Evolutionary conservation across 2,888 invertebrate species (phyloP), one percentile per base, ranked within the genome.

Genomic region (Pachliopta kotzebuea): DNA sequence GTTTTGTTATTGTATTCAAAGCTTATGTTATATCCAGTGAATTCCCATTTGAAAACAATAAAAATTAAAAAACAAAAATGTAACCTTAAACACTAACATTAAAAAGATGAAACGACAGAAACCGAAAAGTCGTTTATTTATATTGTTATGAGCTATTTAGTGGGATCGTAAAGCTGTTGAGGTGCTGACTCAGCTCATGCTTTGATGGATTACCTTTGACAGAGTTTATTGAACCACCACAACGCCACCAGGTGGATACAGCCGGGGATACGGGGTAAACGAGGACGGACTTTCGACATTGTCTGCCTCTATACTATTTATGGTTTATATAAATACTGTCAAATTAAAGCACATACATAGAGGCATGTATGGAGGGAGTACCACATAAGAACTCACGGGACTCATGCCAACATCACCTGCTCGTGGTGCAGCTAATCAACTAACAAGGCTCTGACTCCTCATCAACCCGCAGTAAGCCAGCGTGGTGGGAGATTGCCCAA

Each of bases 171-270:
- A 62, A 62, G 55, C 45, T 14, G 45, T 23, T 63, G 59, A 59
- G 49, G 54, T 24, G 45, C 31, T 63, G 59, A 63, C 55, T 63
- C 63, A 63, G 31, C 50, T 11, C 11, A 7, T 18, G n/a, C 59
- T 50, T 54, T 60, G 54, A 54, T 60, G 60, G 42, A 54, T 60
- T 50, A 49, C 8, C 56, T 59, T 64, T 64, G 63, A 49, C 49
- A 14, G 24, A 49, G 63, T 64, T 23, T 64, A 49, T 64, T 64
- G 63, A 64, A 64, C 63, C 45, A 52, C 42, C 56, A 37, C 31
- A 42, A 37, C 42, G 54, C 37, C 53, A 55, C 17, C 60, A 64
- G 56, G 50, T 64, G 63, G 55, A 45, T 29, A 37, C 54, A 54
- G 42, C 31, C 23, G 20, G 57, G 20, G 23, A 18, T 42, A n/a